Conservation (phyloP, 37 sponge, comb jelly and placozoan genomes). For the Mnemiopsis leidyi region DNA sequence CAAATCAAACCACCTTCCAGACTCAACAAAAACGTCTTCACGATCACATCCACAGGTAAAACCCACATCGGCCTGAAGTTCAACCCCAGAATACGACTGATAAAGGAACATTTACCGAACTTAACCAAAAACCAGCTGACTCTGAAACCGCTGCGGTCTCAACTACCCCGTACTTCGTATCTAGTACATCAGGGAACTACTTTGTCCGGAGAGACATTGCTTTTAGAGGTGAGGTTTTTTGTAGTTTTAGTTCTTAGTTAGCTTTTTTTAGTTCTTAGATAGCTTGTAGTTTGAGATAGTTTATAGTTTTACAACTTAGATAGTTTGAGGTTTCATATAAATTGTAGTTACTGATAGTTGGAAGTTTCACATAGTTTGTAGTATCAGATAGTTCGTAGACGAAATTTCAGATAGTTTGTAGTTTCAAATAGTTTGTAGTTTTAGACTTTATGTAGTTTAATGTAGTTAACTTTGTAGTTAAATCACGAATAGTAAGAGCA, state of each 20-base stretch:
- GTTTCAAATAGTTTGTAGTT: no score
- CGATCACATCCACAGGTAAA: background rate
- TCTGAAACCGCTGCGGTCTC: slow-evolving; percentile 43
- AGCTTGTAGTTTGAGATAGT: background rate
- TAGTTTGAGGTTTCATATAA: background rate
- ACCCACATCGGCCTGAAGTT: slow-evolving; percentile 37
- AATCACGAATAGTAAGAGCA: no score
- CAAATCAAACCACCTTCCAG: no score
- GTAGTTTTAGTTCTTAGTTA: no score
- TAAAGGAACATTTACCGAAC: slow-evolving; percentile 35
- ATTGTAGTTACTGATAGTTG: no score
- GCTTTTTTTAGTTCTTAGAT: no score
- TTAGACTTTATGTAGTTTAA: no score
- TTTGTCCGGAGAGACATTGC: slow-evolving; percentile 2
- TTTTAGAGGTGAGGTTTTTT: background rate
- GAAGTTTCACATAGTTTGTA: no score
- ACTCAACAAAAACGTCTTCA: no score
- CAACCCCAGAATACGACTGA: slow-evolving; percentile 4
- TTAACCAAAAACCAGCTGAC: slow-evolving; percentile 48
- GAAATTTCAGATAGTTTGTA: no score
- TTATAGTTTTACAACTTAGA: background rate
- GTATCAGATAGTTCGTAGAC: no score
- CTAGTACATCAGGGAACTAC: slow-evolving; percentile 36
- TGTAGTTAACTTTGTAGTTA: no score
- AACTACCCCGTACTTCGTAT: slow-evolving; percentile 24